Percentiles rank a stretch among this genome's conserved stretches.
Conservation (phyloP, 2,888 invertebrate species). For the Archips crataeganus region DNA sequence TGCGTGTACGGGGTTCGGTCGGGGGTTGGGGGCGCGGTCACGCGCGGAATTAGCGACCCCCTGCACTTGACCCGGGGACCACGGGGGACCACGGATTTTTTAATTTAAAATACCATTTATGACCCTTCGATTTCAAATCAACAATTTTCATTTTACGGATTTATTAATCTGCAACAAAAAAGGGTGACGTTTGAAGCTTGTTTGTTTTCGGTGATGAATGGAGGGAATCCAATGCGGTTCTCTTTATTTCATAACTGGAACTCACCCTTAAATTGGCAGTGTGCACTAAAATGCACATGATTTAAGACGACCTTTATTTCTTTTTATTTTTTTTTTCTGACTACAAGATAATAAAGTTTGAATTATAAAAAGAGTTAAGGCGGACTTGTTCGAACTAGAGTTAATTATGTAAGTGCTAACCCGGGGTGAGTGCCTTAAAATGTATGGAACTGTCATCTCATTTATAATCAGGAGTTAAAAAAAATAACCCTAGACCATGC, state of each 20-base stretch:
- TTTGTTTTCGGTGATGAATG: not conserved
- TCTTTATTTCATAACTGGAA: not conserved
- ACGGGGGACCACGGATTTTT: constrained; percentile 34
- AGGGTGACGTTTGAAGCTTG: not conserved
- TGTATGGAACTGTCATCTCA: too few species aligned
- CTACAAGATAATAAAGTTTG: too few species aligned
- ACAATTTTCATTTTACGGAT: constrained; percentile 27
- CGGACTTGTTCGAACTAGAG: too few species aligned
- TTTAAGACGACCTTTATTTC: too few species aligned
- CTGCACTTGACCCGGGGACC: constrained; percentile 40
- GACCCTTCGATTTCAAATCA: constrained; percentile 41
- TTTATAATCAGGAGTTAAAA: too few species aligned
- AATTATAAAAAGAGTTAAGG: too few species aligned
- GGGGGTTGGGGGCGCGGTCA: constrained; percentile 36
- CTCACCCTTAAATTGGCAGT: too few species aligned
- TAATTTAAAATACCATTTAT: constrained; percentile 38
- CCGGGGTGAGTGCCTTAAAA: too few species aligned
- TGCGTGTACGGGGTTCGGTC: not conserved
- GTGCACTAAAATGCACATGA: too few species aligned
- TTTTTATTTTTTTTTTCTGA: not conserved
- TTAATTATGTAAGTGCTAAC: too few species aligned
- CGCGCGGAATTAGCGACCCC: constrained; percentile 40
- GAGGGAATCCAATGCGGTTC: not conserved
- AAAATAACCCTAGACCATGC: too few species aligned
- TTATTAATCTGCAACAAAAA: not conserved